These are phyloP conservation scores for Echinops telfairi DNA, from an alignment of 2,113 vertebrate species.

Conservation along the genomic window DNA sequence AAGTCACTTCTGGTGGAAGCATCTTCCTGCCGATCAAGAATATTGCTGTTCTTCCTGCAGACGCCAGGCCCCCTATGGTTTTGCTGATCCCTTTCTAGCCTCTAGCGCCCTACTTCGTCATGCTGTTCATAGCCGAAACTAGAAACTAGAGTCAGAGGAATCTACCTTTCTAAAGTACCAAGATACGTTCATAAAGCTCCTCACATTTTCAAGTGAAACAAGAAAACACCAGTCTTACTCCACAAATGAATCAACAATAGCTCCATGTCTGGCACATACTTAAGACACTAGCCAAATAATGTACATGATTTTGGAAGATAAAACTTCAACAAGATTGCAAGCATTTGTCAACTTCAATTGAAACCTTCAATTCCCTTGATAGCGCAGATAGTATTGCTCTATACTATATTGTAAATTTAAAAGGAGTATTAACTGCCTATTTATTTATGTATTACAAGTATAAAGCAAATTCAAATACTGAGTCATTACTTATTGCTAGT, in stretches of 20 bases:
- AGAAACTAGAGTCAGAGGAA: background rate
- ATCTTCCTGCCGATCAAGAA: background rate
- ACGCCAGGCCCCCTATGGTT: background rate
- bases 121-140: background rate
- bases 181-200: background rate
- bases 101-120: too few species aligned
- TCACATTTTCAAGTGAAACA: slow-evolving; percentile 7
- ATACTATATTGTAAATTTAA: background rate
- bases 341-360: background rate
- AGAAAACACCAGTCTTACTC: slow-evolving; percentile 2
- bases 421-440: background rate
- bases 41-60: background rate
- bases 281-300: background rate
- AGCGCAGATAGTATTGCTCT: background rate
- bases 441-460: background rate
- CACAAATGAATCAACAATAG: background rate
- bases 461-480: background rate
- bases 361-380: background rate
- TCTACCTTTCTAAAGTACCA: background rate
- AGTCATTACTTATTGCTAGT: background rate
- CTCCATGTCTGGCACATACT: background rate
- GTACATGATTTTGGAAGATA: background rate
- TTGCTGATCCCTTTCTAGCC: too few species aligned
- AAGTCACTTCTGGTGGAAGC: background rate
- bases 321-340: background rate